Evolutionary conservation across 2,888 invertebrate species (phyloP), one percentile per base, ranked within the genome.

Genomic region (Agrilus cyanescens): DNA sequence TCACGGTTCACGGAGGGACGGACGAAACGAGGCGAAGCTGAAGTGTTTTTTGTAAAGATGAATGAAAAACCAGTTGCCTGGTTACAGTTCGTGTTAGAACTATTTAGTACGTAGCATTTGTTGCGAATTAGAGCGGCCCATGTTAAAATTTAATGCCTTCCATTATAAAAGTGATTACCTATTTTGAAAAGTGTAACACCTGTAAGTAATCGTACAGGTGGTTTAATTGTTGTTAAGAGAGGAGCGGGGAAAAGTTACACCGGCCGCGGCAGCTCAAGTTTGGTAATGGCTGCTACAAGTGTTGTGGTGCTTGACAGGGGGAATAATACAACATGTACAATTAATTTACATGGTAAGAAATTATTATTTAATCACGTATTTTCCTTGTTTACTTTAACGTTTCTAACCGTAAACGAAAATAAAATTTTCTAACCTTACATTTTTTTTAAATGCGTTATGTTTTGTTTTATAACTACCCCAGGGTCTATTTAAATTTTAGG

Each of bases 261-360:
- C 57, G 58, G 59, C 55, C 55, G 52, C 49, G 52, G 55, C 56
- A 52, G 55, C 53, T 46, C 43, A 49, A 47, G 45, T 48, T 45
- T 47, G 45, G 54, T 53, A 52, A 66, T 66, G 79, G 87, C 87
- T 65, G 82, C 82, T 74, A 89, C 90, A 67, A 89, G 88, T 79
- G 90, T 91, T 72, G 90, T 93, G 71, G 87, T 91, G 65, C 78
- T 89, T 65, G 90, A 93, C 74, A 80, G 93, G 70, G 91, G 91
- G 70, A 90, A 93, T 75, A 91, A 91, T 74, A 93, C 91, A 69
- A 90, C 91, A 68, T 91, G 90, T 74, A 90, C 91, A 64, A 87
- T 94, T 69, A 93, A 94, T 78, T 80, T 93, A 71, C 91, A 91
- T 73, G 93, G 93, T 93, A 74, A 80, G 82, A 74, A 36, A 32